Evolutionary conservation across 2,797 vertebrate genomes (phyloP).

Genomic region (Chromis chromis): DNA sequence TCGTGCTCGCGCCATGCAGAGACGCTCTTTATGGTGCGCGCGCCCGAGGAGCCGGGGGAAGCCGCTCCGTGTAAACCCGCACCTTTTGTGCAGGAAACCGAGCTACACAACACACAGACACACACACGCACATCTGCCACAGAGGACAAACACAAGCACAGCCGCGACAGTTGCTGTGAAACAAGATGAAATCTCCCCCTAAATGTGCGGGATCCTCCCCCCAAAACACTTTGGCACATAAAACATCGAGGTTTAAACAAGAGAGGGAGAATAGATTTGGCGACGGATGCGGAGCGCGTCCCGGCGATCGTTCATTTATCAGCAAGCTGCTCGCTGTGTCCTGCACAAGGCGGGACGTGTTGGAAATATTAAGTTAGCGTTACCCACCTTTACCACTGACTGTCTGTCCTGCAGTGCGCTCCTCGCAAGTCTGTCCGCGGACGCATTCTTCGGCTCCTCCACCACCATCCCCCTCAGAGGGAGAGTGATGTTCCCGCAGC

Average conservation of each 20-base stretch:
- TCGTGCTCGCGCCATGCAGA: constrained; percentile 49
- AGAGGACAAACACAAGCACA: constrained; percentile 35
- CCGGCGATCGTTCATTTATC: constrained; percentile 54
- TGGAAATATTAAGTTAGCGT: constrained; percentile 74
- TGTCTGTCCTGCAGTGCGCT: constrained; percentile 80
- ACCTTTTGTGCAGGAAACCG: constrained; percentile 75
- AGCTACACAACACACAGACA: constrained; percentile 38
- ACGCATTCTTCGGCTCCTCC: constrained; percentile 58
- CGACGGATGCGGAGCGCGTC: constrained; percentile 28
- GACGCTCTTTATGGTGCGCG: constrained; percentile 55
- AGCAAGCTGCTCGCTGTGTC: constrained; percentile 17
- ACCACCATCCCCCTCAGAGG: constrained; percentile 68
- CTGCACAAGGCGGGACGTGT: constrained; percentile 64
- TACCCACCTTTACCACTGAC: constrained; percentile 78
- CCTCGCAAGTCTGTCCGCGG: constrained; percentile 68
- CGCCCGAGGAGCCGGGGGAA: constrained; percentile 45
- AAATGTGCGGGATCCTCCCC: background rate
- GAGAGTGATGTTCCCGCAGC: constrained; percentile 86
- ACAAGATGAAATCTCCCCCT: background rate
- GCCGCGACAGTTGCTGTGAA: constrained; percentile 4
- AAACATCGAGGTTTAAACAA: constrained; percentile 1
- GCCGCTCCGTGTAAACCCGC: constrained; percentile 61
- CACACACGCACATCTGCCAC: constrained; percentile 38
- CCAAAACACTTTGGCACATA: constrained; percentile 18
- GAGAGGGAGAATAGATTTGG: background rate